Percentiles rank a stretch among this genome's conserved stretches.
phyloP scores from a whole-genome alignment of 35 echinoderm and acorn worm genomes.

The Lytechinus variegatus region DNA sequence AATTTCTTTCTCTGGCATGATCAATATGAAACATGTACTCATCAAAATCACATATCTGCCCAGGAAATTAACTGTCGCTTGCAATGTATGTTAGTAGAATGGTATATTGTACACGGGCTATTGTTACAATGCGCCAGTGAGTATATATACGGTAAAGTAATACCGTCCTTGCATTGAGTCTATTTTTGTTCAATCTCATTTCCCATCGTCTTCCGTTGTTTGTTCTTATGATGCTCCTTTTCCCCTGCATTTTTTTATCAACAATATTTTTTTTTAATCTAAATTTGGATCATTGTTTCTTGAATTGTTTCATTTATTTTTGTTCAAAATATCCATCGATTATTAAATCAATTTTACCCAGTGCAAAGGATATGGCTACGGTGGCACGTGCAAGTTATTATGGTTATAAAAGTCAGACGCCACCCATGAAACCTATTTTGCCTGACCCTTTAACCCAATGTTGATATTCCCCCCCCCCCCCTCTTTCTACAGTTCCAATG shows the following conservation, averaged over 20 bases:
- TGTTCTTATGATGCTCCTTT: not conserved
- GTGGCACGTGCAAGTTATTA: no score
- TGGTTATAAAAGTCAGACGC: no score
- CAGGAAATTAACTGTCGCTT: not conserved
- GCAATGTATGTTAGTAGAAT: not conserved
- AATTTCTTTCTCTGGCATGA: not conserved
- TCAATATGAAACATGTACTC: not conserved
- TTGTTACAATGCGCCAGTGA: not conserved
- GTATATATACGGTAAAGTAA: not conserved
- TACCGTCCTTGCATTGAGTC: not conserved
- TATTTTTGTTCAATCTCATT: conserved; percentile 2
- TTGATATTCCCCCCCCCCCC: no score
- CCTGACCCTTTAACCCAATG: no score
- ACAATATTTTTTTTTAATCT: not conserved
- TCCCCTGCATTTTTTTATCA: not conserved
- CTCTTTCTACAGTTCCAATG: no score
- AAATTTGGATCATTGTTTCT: not conserved
- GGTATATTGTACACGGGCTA: not conserved
- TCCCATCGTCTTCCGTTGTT: not conserved
- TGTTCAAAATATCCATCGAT: not conserved
- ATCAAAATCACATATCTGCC: not conserved
- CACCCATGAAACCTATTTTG: no score
- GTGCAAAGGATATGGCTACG: no score
- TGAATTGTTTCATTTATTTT: not conserved
- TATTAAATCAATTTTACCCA: not conserved